A percentile compares a stretch with the other conserved stretches of the same genome.
phyloP scores from a whole-genome alignment of 2,797 vertebrate genomes.

The Philypnodon macrostomus region DNA sequence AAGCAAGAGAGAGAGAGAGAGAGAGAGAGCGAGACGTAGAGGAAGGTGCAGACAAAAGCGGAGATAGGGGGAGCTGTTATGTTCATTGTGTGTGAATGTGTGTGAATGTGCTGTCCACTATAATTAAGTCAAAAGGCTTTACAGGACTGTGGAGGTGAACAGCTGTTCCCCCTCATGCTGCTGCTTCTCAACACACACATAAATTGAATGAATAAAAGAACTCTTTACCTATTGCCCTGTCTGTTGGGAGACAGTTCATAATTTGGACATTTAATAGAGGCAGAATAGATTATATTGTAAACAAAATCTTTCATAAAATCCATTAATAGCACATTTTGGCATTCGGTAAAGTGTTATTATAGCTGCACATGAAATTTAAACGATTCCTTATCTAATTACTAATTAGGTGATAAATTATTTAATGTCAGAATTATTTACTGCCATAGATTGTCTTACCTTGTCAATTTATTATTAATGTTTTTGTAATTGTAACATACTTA shows the following conservation, averaged over 20 bases:
- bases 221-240: neutral
- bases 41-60: slow-evolving; percentile 33
- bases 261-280: too few species aligned
- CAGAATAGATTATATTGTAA: too few species aligned
- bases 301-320: neutral
- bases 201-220: slow-evolving; percentile 1
- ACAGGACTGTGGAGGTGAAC: slow-evolving; percentile 67
- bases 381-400: neutral
- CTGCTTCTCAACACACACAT: slow-evolving; percentile 44
- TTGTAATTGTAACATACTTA: too few species aligned
- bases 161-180: slow-evolving; percentile 59
- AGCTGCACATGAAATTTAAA: neutral
- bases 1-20: slow-evolving; percentile 14
- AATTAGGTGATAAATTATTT: neutral
- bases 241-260: neutral
- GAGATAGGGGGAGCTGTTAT: slow-evolving; percentile 36
- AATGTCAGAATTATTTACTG: neutral
- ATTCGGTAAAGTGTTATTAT: neutral
- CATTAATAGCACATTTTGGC: too few species aligned
- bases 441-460: neutral
- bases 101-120: slow-evolving; percentile 59
- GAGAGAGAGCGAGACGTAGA: slow-evolving; percentile 18
- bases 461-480: neutral
- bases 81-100: slow-evolving; percentile 37
- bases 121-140: slow-evolving; percentile 73